Percentiles rank a stretch among this genome's conserved stretches.
Evolutionary conservation across 30 jellyfish, hydroid and myxozoan genomes (phyloP).

Genomic region (Pelagia noctiluca): DNA sequence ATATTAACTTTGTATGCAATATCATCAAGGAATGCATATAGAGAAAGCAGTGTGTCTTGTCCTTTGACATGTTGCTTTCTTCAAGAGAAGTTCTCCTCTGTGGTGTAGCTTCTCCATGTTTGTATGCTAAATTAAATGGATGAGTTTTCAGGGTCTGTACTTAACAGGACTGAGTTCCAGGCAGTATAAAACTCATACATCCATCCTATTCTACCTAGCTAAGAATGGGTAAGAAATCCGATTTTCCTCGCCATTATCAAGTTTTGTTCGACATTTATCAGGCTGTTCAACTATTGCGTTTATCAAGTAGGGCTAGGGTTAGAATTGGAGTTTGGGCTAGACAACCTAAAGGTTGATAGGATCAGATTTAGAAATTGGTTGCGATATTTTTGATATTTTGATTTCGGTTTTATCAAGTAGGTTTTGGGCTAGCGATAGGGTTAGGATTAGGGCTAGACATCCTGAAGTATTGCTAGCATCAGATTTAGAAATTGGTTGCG

Average conservation of each 20-base stretch:
- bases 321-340: no score
- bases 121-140: conserved; percentile 22
- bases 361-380: no score
- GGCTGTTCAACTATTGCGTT: background rate
- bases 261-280: background rate
- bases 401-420: no score
- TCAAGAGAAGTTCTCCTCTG: background rate
- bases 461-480: no score
- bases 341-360: no score
- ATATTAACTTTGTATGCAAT: no score
- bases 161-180: conserved; percentile 52
- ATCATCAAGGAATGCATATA: no score
- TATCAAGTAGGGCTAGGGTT: background rate
- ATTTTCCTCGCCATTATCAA: background rate
- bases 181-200: conserved; percentile 67
- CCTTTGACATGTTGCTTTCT: background rate
- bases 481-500: no score
- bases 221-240: no score
- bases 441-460: no score
- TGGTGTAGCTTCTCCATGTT: background rate
- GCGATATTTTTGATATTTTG: no score
- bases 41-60: background rate
- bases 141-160: conserved; percentile 70
- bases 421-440: no score
- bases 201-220: background rate